These are phyloP conservation scores for Etheostoma spectabile DNA, from an alignment of 2,113 vertebrate genomes.

Conservation along the genomic window DNA sequence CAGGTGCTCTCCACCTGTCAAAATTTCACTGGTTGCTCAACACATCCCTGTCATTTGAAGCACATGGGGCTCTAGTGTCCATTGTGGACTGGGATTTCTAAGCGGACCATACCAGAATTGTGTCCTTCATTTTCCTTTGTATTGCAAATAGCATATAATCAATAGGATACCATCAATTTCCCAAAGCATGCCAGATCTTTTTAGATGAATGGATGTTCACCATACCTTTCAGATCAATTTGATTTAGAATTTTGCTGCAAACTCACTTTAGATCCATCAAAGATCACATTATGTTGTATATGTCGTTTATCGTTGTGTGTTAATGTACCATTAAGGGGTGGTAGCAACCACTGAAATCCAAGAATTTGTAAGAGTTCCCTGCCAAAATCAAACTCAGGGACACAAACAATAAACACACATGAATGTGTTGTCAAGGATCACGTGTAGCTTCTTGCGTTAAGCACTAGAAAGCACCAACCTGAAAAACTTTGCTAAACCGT, in stretches of 20 bases:
- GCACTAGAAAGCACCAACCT: too few relatives aligned
- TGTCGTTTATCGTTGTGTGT: background rate
- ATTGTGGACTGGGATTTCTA: background rate
- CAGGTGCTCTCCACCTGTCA: conserved; percentile 68
- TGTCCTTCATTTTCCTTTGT: background rate
- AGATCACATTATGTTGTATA: conserved; percentile 4
- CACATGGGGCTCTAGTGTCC: conserved; percentile 29
- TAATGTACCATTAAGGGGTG: background rate
- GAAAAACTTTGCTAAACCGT: too few relatives aligned
- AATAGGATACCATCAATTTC: background rate
- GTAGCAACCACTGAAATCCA: background rate
- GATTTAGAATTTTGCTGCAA: conserved; percentile 1
- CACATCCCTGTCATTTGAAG: conserved; percentile 37
- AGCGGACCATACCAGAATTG: background rate
- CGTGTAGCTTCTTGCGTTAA: background rate
- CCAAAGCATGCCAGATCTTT: background rate
- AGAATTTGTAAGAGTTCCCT: background rate
- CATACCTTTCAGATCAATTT: background rate
- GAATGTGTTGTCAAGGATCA: background rate
- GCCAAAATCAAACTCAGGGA: conserved; percentile 13
- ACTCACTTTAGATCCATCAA: conserved; percentile 5
- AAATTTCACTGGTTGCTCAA: conserved; percentile 33
- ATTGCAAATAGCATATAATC: background rate
- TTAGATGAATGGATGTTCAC: background rate
- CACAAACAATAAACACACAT: background rate